Evolutionary conservation across 1,140 invertebrate species (phyloP).

Genomic region (Caerostris darwini): DNA sequence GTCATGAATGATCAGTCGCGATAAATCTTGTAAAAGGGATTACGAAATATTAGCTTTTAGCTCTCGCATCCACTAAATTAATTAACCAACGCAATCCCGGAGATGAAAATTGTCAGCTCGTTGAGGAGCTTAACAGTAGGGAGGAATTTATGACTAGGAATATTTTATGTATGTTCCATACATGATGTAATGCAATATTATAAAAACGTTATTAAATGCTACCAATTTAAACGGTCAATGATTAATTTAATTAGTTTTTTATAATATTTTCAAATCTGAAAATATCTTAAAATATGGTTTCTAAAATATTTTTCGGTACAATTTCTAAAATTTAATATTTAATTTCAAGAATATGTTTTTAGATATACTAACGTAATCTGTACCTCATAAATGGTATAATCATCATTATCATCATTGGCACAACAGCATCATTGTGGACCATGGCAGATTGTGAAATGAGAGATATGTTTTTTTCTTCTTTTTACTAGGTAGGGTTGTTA

Average conservation of each 20-base stretch:
- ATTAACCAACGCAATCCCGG: background rate
- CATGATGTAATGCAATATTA: background rate
- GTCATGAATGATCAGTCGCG: slow-evolving; percentile 56
- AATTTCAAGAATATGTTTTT: too few relatives aligned
- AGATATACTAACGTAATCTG: too few relatives aligned
- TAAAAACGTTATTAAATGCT: background rate
- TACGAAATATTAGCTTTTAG: slow-evolving; percentile 22
- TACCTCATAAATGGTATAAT: too few relatives aligned
- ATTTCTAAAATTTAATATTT: too few relatives aligned
- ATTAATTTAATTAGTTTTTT: too few relatives aligned
- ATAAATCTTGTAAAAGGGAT: slow-evolving; percentile 70
- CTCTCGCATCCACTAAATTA: slow-evolving; percentile 42
- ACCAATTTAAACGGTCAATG: background rate
- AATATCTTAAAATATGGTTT: background rate
- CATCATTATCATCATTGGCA: too few relatives aligned
- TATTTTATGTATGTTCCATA: background rate
- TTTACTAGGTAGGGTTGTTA: too few relatives aligned
- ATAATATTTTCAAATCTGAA: too few relatives aligned
- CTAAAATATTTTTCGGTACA: too few relatives aligned
- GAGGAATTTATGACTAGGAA: background rate
- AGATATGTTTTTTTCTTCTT: too few relatives aligned
- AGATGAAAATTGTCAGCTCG: slow-evolving; percentile 21
- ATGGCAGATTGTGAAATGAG: too few relatives aligned
- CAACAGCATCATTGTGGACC: too few relatives aligned
- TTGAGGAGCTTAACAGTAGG: background rate